phyloP scores from a whole-genome alignment of 2,113 vertebrate genomes.

The Ctenodactylus gundi region DNA sequence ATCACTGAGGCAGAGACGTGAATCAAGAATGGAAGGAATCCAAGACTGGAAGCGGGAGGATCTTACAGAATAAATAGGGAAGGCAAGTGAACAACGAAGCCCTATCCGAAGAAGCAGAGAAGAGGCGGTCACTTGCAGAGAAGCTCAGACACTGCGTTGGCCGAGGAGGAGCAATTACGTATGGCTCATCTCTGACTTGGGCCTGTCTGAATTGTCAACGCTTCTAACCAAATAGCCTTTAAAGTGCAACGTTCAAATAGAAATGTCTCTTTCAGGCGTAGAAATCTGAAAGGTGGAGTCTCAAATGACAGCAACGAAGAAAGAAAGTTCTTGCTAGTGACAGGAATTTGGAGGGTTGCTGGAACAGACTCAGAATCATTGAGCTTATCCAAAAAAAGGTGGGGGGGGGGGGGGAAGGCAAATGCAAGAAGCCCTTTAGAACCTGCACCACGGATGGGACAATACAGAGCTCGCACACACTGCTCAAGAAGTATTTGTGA shows the following conservation, averaged over 20 bases:
- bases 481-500: neutral
- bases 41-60: accelerated
- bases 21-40: neutral
- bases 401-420: neutral
- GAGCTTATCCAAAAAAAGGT: neutral
- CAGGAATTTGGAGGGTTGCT: neutral
- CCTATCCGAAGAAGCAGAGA: neutral
- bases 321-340: neutral
- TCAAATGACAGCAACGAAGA: neutral
- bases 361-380: neutral
- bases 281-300: neutral
- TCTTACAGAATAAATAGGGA: neutral
- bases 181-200: neutral
- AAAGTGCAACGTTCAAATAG: neutral
- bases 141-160: neutral
- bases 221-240: neutral
- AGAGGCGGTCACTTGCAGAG: neutral
- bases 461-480: too few relatives aligned
- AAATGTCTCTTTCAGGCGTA: neutral
- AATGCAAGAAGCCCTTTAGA: neutral
- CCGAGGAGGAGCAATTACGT: neutral
- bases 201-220: neutral
- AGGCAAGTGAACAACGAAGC: too few relatives aligned
- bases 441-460: too few relatives aligned
- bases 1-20: neutral